Evolutionary conservation across 2,113 vertebrate genomes (phyloP).

Genomic region (Gavia stellata): DNA sequence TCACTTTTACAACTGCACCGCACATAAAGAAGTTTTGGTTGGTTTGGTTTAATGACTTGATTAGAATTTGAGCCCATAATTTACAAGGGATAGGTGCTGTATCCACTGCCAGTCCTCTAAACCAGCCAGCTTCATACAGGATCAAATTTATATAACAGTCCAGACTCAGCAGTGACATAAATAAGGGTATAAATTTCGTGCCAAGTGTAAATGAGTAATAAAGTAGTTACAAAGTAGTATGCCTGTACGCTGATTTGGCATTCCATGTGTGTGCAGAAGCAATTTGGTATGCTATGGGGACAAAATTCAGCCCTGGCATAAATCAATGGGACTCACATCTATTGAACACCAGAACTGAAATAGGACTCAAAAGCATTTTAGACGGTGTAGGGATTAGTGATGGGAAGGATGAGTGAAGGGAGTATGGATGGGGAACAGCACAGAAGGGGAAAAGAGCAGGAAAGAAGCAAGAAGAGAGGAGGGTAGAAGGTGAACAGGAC

Average conservation of each 20-base stretch:
- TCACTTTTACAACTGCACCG: neutral
- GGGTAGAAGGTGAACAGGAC: neutral
- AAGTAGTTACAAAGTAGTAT: neutral
- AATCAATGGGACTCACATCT: slow-evolving; percentile 39
- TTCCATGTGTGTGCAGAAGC: slow-evolving; percentile 13
- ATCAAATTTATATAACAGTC: neutral
- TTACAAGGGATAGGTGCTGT: neutral
- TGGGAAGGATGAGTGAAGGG: neutral
- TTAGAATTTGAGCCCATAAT: neutral
- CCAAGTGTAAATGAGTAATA: slow-evolving; percentile 7
- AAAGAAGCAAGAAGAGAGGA: neutral
- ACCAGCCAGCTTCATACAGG: neutral
- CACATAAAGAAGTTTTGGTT: neutral
- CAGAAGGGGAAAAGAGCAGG: neutral
- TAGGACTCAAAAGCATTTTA: neutral
- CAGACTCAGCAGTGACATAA: neutral
- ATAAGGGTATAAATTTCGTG: neutral
- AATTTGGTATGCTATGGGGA: slow-evolving; percentile 15
- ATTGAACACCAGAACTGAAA: slow-evolving; percentile 17
- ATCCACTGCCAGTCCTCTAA: neutral
- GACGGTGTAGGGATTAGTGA: neutral
- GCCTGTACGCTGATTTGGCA: neutral
- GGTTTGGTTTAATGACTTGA: neutral
- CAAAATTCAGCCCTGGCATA: slow-evolving; percentile 33
- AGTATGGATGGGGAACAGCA: neutral